Evolutionary conservation across 2,797 vertebrate species (phyloP).

Genomic region (Arrhamphus sclerolepis): DNA sequence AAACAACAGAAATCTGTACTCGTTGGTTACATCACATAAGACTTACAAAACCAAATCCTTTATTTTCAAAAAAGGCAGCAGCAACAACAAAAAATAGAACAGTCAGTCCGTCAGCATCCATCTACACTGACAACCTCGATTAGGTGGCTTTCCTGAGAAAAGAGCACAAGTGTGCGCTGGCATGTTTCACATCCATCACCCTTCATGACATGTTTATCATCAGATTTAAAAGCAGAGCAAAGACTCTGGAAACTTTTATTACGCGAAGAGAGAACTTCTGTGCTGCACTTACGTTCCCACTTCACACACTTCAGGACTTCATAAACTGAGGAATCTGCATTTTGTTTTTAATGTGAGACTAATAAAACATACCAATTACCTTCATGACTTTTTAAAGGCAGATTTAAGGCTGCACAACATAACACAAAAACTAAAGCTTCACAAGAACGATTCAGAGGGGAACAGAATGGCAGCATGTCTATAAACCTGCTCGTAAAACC

Average conservation of each 20-base stretch:
- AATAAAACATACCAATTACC: neutral
- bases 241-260: neutral
- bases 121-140: neutral
- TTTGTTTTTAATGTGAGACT: neutral
- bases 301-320: neutral
- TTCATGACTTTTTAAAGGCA: neutral
- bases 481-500: constrained; percentile 44
- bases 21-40: constrained; percentile 16
- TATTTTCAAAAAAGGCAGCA: constrained; percentile 19
- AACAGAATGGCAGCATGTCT: constrained; percentile 35
- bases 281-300: too few species aligned
- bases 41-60: constrained; percentile 20
- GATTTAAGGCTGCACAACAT: neutral
- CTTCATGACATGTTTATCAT: constrained; percentile 49
- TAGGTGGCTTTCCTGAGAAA: constrained; percentile 32
- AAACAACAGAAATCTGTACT: neutral
- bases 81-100: constrained; percentile 2
- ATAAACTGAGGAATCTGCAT: neutral
- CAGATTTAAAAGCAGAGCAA: constrained; percentile 24
- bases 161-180: constrained; percentile 26
- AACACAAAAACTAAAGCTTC: too few species aligned
- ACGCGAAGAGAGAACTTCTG: too few species aligned
- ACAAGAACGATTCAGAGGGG: too few species aligned
- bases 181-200: constrained; percentile 20
- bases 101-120: neutral